Evolutionary conservation across 2,888 invertebrate genomes (phyloP), one percentile per base, ranked within the genome.

Genomic region (Cheilosia scutellata): DNA sequence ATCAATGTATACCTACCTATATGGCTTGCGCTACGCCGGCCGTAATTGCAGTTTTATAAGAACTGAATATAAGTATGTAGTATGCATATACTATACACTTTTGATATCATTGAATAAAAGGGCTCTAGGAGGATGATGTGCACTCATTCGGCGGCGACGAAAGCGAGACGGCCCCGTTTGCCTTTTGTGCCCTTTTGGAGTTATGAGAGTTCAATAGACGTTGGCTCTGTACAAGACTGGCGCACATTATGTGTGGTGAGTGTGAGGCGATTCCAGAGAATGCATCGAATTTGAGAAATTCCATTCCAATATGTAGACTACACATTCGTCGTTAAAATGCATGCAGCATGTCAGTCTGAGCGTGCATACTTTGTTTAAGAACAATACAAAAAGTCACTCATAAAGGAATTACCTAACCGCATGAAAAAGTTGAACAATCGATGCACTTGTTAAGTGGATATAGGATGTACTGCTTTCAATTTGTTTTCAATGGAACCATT

Each of bases 121-220:
- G 71, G 63, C 71, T 78, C 37, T 40, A 53, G 40, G 62, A 47
- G 33, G 44, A 44, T 31, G 60, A 40, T 53, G 74, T 60, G 53
- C 62, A 66, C 42, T 51, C 79, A 60, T 74, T 79, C n/a, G 53
- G 53, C 11, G 53, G 53, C 25, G 25, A 44, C 71, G 33, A 20
- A 20, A 20, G 20, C 20, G 37, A 29, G 70, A 37, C 29, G 42
- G 66, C 60, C 71, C 20, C 53, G 33, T 72, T 49, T 66, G 55
- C 49, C 78, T 83, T 77, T 62, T 83, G 72, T 83, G 55, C 66
- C 55, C 58, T 66, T 33, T 68, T 66, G 33, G 33, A 78, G 55
- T 49, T 72, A 72, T 68, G 78, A 47, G 82, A 47, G 82, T 83
- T 83, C 82, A 78, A 78, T 78, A 78, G 51, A 72, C 71, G 55